Percentiles rank a stretch among this genome's conserved stretches.
Conservation (phyloP, 2,888 invertebrate genomes). For the Chirona hameri region DNA sequence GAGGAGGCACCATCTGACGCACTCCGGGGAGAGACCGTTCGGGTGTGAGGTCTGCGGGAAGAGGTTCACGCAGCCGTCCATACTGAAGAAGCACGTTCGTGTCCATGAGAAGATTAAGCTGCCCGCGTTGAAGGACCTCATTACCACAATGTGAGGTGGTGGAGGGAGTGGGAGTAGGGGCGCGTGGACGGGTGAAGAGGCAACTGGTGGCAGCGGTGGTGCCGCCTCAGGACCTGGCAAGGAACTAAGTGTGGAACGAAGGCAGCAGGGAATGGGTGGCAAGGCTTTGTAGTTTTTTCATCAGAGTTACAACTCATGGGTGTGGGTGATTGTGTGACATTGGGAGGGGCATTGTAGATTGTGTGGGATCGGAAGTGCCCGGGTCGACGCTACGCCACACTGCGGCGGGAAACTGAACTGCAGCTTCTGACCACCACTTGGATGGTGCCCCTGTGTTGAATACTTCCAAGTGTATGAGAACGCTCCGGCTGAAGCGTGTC, state of each 20-base stretch:
- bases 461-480: not conserved
- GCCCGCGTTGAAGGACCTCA: slow-evolving; percentile 9
- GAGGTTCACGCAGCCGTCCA: slow-evolving; percentile 26
- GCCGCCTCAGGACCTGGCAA: too few relatives aligned
- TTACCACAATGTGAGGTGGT: not conserved
- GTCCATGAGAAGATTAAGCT: slow-evolving; percentile 28
- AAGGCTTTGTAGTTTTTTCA: not conserved
- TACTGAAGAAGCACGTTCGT: slow-evolving; percentile 5
- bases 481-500: too few relatives aligned
- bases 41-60: slow-evolving; percentile 24
- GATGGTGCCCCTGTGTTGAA: not conserved
- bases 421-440: not conserved
- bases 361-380: not conserved
- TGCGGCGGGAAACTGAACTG: not conserved
- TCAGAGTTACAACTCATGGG: too few relatives aligned
- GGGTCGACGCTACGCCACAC: not conserved
- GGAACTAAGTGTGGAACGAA: not conserved
- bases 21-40: slow-evolving; percentile 27
- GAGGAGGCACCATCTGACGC: slow-evolving; percentile 25
- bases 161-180: too few relatives aligned
- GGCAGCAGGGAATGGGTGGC: not conserved
- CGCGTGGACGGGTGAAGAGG: too few relatives aligned
- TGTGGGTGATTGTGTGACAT: too few relatives aligned
- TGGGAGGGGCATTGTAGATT: not conserved
- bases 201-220: too few relatives aligned